phyloP scores from a whole-genome alignment of 2,113 vertebrate genomes.

The Ciconia stormi region DNA sequence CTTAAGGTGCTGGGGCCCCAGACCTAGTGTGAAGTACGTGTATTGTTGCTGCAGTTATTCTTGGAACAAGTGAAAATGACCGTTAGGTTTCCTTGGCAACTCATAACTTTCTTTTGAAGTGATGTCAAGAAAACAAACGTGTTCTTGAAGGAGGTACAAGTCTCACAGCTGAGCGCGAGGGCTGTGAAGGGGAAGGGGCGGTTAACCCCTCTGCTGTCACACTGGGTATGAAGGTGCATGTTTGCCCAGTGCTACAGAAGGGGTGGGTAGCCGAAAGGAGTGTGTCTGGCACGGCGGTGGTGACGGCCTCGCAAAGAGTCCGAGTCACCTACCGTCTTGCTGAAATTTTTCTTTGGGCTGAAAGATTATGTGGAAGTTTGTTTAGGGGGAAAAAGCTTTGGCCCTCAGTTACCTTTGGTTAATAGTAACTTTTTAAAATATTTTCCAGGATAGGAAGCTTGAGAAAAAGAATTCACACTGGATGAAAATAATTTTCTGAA shows the following conservation, averaged over 20 bases:
- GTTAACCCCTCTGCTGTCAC: not conserved
- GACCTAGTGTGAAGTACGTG: not conserved
- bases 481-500: constrained; percentile 74
- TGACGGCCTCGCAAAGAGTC: not conserved
- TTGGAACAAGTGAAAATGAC: not conserved
- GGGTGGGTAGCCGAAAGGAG: not conserved
- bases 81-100: not conserved
- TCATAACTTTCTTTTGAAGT: not conserved
- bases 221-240: fast-evolving
- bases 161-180: not conserved
- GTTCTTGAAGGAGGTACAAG: not conserved
- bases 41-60: not conserved
- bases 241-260: not conserved
- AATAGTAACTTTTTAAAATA: not conserved
- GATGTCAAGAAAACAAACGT: not conserved
- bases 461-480: constrained; percentile 50
- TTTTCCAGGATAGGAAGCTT: constrained; percentile 31
- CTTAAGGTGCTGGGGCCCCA: not conserved
- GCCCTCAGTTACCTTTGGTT: not conserved
- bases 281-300: fast-evolving
- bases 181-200: not conserved
- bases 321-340: fast-evolving
- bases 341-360: fast-evolving
- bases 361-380: not conserved
- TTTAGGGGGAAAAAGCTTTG: not conserved